Base-by-base conservation (phyloP, 2,888 invertebrate species). In the Nasonovia ribisnigri region DNA sequence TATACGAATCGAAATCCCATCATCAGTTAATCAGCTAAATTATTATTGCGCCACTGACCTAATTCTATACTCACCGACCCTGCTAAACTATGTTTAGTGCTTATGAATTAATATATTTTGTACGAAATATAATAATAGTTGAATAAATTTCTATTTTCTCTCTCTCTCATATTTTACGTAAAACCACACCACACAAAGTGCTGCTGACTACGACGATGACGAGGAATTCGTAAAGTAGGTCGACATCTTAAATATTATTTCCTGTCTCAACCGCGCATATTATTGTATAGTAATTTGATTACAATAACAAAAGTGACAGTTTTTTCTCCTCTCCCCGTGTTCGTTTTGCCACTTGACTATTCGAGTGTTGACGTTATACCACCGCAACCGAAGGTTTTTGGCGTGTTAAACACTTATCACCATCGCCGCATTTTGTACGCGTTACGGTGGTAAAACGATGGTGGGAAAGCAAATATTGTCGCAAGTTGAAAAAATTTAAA, bases 161-260 rank as follows among this genome's bases (percentile, higher is more conserved):
- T 36, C 36, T 77, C 36, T 36, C 77, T 36, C 1, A 77, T 77
- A 77, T 77, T 36, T 77, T 77, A 77, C 77, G 36, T 77, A 36
- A 67, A n/a, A 67, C 20, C 8, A 20, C 2, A 20, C 77, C 36
- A 77, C 20, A 77, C 77, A 36, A 77, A 20, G 0, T 36, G 36
- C 77, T 8, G 36, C 20, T 77, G 77, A 36, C 36, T 3, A 77
- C 36, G 36, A 77, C 3, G 77, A 77, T 20, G 11, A 77, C 36
- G 36, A 77, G 3, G 77, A 77, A 77, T 42, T n/a, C 6, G 36
- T 51, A n/a, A 54, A 54, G 54, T 88, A 88, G 88, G 54, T 88
- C 88, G 29, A 88, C 54, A 11, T 54, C 54, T 88, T 88, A 54
- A 88, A 88, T 88, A 88, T 88, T 54, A 88, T 88, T 88, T 54